phyloP scores from a whole-genome alignment of 2,888 invertebrate species.

The Diarsia rubi region DNA sequence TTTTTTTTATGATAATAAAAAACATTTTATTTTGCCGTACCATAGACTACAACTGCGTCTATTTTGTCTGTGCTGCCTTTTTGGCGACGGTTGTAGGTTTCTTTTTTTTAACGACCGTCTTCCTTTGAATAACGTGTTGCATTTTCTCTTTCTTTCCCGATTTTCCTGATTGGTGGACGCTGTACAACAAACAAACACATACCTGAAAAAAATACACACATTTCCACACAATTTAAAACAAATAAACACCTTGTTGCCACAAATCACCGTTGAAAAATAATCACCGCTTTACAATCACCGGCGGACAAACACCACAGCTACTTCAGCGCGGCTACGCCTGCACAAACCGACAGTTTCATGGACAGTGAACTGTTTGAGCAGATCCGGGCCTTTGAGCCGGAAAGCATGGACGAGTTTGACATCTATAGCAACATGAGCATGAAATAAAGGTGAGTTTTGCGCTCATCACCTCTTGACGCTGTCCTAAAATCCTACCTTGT shows the following conservation, averaged over 20 bases:
- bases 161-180: conserved; percentile 71
- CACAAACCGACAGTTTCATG: conserved; percentile 84
- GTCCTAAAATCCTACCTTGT: background rate
- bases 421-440: conserved; percentile 82
- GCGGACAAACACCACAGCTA: conserved; percentile 75
- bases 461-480: conserved; percentile 2
- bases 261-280: conserved; percentile 29
- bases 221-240: background rate
- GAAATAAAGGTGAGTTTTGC: conserved; percentile 81
- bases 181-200: conserved; percentile 45
- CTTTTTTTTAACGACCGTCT: conserved; percentile 81
- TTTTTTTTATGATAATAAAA: conserved; percentile 43
- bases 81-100: conserved; percentile 81
- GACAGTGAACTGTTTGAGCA: conserved; percentile 87
- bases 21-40: conserved; percentile 60
- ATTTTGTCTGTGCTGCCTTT: conserved; percentile 89
- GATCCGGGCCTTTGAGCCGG: conserved; percentile 85
- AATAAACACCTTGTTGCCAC: background rate
- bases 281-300: conserved; percentile 24
- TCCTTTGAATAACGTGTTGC: conserved; percentile 86
- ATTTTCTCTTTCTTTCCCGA: conserved; percentile 90
- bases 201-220: background rate
- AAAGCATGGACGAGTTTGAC: conserved; percentile 84
- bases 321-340: conserved; percentile 84
- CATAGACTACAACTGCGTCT: conserved; percentile 73